Evolutionary conservation across 2,113 vertebrate genomes (phyloP).

Genomic region (Lamprotornis superbus): DNA sequence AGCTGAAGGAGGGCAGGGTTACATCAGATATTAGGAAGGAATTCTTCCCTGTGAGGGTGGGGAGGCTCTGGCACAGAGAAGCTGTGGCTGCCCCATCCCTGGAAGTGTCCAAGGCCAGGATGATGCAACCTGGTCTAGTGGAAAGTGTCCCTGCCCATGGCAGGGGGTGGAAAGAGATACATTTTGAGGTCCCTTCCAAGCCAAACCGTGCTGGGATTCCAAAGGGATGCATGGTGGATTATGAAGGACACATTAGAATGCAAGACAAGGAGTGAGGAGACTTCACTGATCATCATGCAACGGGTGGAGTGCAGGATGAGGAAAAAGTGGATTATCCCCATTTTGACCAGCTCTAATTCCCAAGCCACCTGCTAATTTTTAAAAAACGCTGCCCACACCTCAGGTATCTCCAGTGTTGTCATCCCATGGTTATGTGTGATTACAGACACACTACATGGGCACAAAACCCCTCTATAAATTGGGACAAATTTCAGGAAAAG

Average conservation of each 20-base stretch:
- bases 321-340: not conserved
- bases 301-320: not conserved
- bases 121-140: not conserved
- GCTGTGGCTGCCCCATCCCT: not conserved
- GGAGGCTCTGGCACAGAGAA: not conserved
- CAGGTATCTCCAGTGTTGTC: not conserved
- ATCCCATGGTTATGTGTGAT: not conserved
- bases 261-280: not conserved
- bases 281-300: not conserved
- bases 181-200: not conserved
- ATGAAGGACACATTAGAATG: not conserved
- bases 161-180: not conserved
- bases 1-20: not conserved
- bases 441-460: not conserved
- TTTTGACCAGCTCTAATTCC: not conserved
- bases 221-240: not conserved
- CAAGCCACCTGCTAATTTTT: not conserved
- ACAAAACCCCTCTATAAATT: not conserved
- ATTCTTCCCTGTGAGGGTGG: not conserved
- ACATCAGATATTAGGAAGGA: not conserved
- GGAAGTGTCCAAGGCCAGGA: not conserved
- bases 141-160: not conserved
- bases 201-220: not conserved
- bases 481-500: not conserved
- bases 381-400: not conserved